Percentiles rank a stretch among this genome's conserved stretches.
Conservation (phyloP, 2,888 invertebrate species). For the Chrysopilus asiliformis region DNA sequence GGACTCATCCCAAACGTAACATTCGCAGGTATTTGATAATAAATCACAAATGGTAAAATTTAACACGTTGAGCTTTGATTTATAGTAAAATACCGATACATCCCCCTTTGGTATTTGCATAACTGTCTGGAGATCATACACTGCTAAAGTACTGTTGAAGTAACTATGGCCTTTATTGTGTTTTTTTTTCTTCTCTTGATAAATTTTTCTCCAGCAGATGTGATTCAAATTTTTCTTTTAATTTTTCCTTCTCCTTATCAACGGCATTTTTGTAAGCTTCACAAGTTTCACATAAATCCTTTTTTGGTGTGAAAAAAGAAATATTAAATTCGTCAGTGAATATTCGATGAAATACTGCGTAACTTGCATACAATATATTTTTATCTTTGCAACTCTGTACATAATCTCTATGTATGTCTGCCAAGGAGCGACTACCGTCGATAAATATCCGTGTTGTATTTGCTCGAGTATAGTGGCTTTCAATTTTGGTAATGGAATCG, state of each 20-base stretch:
- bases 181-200: too few relatives aligned
- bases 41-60: constrained; percentile 7
- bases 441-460: background rate
- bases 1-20: background rate
- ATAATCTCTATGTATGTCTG: constrained; percentile 3
- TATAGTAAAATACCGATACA: constrained; percentile 20
- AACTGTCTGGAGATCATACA: constrained; percentile 36
- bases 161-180: too few relatives aligned
- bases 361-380: constrained; percentile 1
- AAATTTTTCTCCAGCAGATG: too few relatives aligned
- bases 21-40: too few relatives aligned
- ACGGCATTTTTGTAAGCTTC: constrained; percentile 3
- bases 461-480: too few relatives aligned
- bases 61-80: constrained; percentile 5
- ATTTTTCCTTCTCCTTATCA: too few relatives aligned
- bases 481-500: too few relatives aligned
- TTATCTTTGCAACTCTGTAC: background rate
- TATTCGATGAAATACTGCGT: constrained; percentile 3
- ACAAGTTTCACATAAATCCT: too few relatives aligned
- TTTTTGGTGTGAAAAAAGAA: constrained; percentile 4
- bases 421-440: background rate
- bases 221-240: too few relatives aligned
- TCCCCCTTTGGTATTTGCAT: constrained; percentile 52
- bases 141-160: constrained; percentile 34
- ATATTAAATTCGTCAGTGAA: constrained; percentile 3